phyloP scores from a whole-genome alignment of 2,888 invertebrate species.

The Tetragonula carbonaria region DNA sequence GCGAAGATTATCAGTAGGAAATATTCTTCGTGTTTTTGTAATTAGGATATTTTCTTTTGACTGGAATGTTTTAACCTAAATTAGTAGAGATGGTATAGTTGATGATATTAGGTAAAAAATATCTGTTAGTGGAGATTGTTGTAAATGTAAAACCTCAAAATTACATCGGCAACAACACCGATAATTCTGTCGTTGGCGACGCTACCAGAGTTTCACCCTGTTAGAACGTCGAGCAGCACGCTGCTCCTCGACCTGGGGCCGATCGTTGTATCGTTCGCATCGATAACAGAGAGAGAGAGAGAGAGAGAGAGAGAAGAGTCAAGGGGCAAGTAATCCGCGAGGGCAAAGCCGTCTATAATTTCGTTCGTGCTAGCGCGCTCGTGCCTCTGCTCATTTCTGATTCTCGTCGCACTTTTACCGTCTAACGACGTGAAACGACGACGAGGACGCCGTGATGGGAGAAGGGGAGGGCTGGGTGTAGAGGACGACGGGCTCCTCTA shows the following conservation, averaged over 20 bases:
- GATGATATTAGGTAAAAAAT: too few relatives aligned
- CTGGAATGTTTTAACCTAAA: too few relatives aligned
- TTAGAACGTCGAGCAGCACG: not conserved
- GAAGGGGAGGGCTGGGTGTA: too few relatives aligned
- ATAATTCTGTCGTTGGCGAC: not conserved
- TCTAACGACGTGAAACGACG: conserved; percentile 60
- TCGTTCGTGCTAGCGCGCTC: not conserved
- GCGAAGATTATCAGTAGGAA: too few relatives aligned
- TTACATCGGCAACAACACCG: conserved; percentile 7
- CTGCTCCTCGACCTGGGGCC: not conserved
- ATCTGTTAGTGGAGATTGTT: too few relatives aligned
- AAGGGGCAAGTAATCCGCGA: conserved; percentile 9
- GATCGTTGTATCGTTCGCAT: not conserved
- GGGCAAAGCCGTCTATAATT: conserved; percentile 35
- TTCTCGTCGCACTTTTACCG: conserved; percentile 59
- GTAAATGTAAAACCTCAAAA: not conserved
- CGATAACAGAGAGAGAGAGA: not conserved
- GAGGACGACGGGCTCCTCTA: conserved; percentile 33
- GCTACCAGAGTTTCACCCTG: too few relatives aligned
- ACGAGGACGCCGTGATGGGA: conserved; percentile 20
- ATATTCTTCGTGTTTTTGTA: too few relatives aligned
- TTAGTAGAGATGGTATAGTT: too few relatives aligned
- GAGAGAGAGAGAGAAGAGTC: not conserved
- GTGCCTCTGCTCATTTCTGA: conserved; percentile 53
- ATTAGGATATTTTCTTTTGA: too few relatives aligned